Conservation (phyloP, 2,888 invertebrate genomes). For the Ametastegia equiseti region DNA sequence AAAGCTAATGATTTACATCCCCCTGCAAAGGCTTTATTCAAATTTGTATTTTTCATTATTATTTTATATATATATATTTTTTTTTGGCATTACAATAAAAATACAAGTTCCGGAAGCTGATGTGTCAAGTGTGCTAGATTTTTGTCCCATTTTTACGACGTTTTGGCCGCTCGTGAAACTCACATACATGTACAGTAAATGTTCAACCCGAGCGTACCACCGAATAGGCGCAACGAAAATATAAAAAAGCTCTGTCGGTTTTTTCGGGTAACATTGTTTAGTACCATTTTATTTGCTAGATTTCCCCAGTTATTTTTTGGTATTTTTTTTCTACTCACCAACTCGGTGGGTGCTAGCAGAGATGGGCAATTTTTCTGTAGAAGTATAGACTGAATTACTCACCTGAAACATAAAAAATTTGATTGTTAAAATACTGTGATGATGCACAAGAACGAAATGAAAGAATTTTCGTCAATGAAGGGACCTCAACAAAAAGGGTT, state of each 20-base stretch:
- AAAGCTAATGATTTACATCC: slow-evolving; percentile 74
- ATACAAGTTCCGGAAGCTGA: slow-evolving; percentile 32
- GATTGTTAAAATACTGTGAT: background rate
- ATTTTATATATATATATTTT: no score
- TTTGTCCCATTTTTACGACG: background rate
- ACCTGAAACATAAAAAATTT: slow-evolving; percentile 22
- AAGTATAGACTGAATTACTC: background rate
- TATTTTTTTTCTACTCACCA: slow-evolving; percentile 27
- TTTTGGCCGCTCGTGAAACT: background rate
- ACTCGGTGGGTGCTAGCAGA: background rate
- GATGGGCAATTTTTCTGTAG: background rate
- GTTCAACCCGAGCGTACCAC: background rate
- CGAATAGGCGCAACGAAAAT: background rate
- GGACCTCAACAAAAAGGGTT: no score
- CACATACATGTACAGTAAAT: background rate
- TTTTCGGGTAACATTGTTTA: background rate
- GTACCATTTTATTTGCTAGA: background rate
- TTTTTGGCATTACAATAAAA: background rate
- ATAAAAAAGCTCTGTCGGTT: background rate
- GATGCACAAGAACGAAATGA: no score
- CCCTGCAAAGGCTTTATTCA: slow-evolving; percentile 43
- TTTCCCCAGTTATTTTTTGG: background rate
- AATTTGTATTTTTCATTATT: background rate
- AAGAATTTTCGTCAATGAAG: no score
- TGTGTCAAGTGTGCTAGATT: slow-evolving; percentile 38